Base-by-base conservation (phyloP, 2,113 vertebrate species). In the Poeciliopsis retropinna region DNA sequence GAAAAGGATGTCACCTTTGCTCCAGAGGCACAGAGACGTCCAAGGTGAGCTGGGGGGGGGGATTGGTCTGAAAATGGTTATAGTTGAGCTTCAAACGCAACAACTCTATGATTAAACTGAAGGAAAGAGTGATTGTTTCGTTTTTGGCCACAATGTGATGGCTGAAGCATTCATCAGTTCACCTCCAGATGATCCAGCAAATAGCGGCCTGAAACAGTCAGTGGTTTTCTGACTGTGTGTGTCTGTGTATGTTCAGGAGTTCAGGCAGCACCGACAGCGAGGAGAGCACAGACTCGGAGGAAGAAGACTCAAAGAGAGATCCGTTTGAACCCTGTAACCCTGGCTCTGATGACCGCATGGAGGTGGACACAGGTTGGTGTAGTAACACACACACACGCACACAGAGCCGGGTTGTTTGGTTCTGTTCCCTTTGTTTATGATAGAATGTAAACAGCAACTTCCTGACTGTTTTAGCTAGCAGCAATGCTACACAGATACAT, bases 201-300 rank as follows among this genome's bases (percentile, higher is more conserved):
- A 47, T 3, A 37, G 34, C 2, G 34, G 34, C 34, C 10, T 37
- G 34, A 37, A 37, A 11, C 34, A 34, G 32, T 5, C 44, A 41
- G 39, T 41, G 3, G 39, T 47, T 19, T 47, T 9, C 25, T 57
- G 51, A 8, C 51, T 19, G 22, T 2, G 7, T 9, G 19, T 19
- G 25, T 3, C 41, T 19, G 73, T 54, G 37, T 79, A 15, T 86
- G 3, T 11, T 34, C 84, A 96, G 93, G 91, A 99, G 97, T 90
- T 98, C 98, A 31, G 98, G 98, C 78, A 99, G 97, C 85, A 99
- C 98, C 0, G 98, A 99, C 94, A 99, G 98, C 4, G 98, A 99
- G 87, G 98, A 99, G 84, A 99, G 98, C 82, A 99, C 98, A 47
- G 98, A 99, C 86, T 99, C 98, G 0, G 97, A 99, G 87, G 98